Percentiles rank a stretch among this genome's conserved stretches.
phyloP scores from a whole-genome alignment of 2,113 vertebrate species.

The Trichomycterus rosablanca region DNA sequence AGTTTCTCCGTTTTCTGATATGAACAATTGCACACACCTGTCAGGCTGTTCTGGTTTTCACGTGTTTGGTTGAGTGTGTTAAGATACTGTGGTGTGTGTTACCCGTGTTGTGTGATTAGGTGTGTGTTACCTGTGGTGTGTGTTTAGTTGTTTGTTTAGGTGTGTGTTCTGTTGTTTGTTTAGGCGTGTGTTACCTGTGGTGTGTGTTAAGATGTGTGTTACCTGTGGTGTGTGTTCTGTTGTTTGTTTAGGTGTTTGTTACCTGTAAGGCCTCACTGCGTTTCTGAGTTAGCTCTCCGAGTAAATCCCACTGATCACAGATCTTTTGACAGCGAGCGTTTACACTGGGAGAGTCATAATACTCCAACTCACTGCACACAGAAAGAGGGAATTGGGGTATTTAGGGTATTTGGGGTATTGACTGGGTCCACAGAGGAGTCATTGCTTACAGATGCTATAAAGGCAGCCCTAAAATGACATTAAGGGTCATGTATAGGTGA shows the following conservation, averaged over 20 bases:
- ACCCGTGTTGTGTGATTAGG: no score
- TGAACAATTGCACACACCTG: slow-evolving; percentile 1
- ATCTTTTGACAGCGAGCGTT: slow-evolving; percentile 95
- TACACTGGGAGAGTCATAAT: slow-evolving; percentile 94
- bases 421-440: no score
- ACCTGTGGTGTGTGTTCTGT: neutral
- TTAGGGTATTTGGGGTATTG: no score
- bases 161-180: neutral
- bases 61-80: no score
- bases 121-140: neutral
- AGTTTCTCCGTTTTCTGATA: slow-evolving; percentile 90
- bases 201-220: neutral
- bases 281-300: slow-evolving; percentile 89
- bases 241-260: slow-evolving; percentile 45
- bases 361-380: slow-evolving; percentile 87
- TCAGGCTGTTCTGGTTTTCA: no score
- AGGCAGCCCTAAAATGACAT: neutral
- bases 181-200: no score
- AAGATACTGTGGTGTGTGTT: neutral
- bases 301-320: slow-evolving; percentile 95
- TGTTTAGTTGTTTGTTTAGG: neutral
- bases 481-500: no score
- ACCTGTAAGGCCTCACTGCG: slow-evolving; percentile 95
- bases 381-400: neutral
- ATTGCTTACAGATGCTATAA: no score